Evolutionary conservation across 2,113 vertebrate genomes (phyloP).

Genomic region (Desmodus rotundus): DNA sequence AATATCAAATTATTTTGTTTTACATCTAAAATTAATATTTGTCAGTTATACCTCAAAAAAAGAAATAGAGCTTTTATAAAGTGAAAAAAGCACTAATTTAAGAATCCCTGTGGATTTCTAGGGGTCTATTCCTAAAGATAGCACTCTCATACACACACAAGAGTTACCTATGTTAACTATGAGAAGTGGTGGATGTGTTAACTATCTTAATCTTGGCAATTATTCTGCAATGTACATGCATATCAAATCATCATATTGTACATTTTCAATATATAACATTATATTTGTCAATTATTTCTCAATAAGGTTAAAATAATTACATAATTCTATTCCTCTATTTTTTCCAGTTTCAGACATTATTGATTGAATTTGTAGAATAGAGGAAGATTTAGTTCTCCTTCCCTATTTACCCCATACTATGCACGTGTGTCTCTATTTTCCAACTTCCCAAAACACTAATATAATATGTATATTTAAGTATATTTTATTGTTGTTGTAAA

Average conservation of each 20-base stretch:
- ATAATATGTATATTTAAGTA: neutral
- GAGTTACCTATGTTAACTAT: neutral
- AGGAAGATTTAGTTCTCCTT: neutral
- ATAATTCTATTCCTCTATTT: neutral
- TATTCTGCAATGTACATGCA: neutral
- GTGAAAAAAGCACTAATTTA: neutral
- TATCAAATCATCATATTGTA: neutral
- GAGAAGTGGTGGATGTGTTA: neutral
- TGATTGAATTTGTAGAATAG: neutral
- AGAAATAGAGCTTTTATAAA: neutral
- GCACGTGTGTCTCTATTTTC: neutral
- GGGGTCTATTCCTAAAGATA: neutral
- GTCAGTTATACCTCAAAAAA: neutral
- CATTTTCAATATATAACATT: neutral
- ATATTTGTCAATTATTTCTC: neutral
- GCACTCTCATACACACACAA: neutral
- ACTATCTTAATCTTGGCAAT: neutral
- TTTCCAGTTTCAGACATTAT: neutral
- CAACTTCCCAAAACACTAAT: neutral
- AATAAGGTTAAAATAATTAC: conserved; percentile 11
- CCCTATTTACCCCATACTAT: neutral
- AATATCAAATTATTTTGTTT: neutral
- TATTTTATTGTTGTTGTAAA: neutral
- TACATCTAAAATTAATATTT: neutral
- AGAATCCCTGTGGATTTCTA: neutral